Conservation (phyloP, 2,888 invertebrate genomes). For the Hartigia nigra region DNA sequence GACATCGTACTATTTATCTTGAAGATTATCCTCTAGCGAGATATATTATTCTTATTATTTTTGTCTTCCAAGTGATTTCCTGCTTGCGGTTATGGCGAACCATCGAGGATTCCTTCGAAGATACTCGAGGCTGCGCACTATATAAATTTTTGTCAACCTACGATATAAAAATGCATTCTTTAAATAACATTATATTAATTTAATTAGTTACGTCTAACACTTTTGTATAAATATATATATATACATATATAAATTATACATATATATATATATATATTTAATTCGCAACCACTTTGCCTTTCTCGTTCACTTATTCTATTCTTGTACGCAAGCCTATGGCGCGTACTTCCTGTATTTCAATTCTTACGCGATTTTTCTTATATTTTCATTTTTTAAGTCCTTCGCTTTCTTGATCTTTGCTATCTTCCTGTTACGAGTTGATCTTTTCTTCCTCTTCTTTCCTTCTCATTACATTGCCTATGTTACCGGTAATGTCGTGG, state of each 20-base stretch:
- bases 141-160: conserved; percentile 49
- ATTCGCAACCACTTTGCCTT: conserved; percentile 26
- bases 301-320: background rate
- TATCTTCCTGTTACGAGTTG: background rate
- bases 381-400: background rate
- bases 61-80: background rate
- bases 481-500: background rate
- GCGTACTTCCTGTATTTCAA: background rate
- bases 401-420: background rate
- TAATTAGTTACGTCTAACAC: conserved; percentile 43
- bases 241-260: conserved; percentile 7
- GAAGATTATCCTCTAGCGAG: background rate
- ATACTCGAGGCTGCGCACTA: conserved; percentile 52
- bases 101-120: conserved; percentile 34
- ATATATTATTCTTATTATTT: background rate
- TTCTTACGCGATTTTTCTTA: background rate
- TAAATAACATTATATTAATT: conserved; percentile 51
- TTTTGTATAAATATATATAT: conserved; percentile 7
- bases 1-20: background rate
- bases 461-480: background rate
- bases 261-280: conserved; percentile 32
- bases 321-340: background rate
- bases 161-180: conserved; percentile 53
- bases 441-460: background rate
- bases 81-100: background rate